Percentiles rank a stretch among this genome's conserved stretches.
phyloP scores from a whole-genome alignment of 2,797 vertebrate genomes.

The Fratercula arctica region DNA sequence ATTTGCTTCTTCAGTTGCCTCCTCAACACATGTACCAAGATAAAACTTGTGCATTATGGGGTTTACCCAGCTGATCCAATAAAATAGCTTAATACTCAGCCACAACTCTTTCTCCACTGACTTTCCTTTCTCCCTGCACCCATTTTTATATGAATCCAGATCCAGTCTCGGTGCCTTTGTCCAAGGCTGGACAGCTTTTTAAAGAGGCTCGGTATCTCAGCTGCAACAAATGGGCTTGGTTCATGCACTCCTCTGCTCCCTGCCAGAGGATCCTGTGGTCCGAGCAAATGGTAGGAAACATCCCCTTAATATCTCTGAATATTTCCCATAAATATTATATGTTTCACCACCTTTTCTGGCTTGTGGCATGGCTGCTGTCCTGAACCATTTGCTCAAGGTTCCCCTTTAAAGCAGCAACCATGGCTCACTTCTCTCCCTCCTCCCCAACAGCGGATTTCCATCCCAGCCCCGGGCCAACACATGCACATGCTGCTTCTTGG shows the following conservation, averaged over 20 bases:
- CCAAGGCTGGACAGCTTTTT: not conserved
- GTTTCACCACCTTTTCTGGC: not conserved
- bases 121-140: not conserved
- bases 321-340: not conserved
- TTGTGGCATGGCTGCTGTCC: not conserved
- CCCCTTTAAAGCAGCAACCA: not conserved
- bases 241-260: not conserved
- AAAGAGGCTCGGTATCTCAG: not conserved
- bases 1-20: not conserved
- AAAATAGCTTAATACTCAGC: not conserved
- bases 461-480: not conserved
- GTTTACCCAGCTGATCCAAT: not conserved
- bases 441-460: not conserved
- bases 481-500: rapidly evolving
- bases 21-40: not conserved
- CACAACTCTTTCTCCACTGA: not conserved
- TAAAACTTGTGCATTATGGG: not conserved
- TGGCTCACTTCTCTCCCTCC: not conserved
- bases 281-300: not conserved
- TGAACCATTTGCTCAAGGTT: not conserved
- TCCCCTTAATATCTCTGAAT: not conserved
- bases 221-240: not conserved
- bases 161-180: not conserved
- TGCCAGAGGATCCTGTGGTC: not conserved
- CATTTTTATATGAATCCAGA: not conserved